Evolutionary conservation across 1,140 invertebrate genomes (phyloP).

Genomic region (Lutraria rhynchaena): DNA sequence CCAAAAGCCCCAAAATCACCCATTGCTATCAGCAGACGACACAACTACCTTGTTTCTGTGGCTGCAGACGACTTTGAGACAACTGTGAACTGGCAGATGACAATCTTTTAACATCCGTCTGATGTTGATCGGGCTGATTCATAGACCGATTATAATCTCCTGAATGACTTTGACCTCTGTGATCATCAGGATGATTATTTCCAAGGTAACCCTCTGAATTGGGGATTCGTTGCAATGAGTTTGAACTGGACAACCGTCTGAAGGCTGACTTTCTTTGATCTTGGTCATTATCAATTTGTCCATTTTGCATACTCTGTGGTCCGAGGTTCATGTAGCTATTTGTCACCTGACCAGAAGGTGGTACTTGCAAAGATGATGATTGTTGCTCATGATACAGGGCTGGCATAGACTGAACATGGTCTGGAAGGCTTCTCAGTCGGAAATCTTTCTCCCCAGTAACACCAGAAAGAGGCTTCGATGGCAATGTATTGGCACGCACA

Average conservation of each 20-base stretch:
- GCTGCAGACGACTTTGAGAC: conserved; percentile 33
- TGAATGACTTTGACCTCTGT: not conserved
- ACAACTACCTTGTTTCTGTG: conserved; percentile 45
- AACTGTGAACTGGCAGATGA: conserved; percentile 38
- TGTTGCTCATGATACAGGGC: conserved; percentile 54
- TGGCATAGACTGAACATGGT: conserved; percentile 57
- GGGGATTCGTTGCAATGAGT: conserved; percentile 48
- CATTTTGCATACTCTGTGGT: conserved; percentile 1
- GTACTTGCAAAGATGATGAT: conserved; percentile 37
- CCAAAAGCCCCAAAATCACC: conserved; percentile 1
- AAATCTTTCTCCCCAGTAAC: conserved; percentile 58
- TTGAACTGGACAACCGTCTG: conserved; percentile 22
- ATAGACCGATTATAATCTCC: conserved; percentile 22
- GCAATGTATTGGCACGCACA: conserved; percentile 49
- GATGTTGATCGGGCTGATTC: not conserved
- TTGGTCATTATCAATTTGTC: not conserved
- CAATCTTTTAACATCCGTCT: conserved; percentile 36
- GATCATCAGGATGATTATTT: not conserved
- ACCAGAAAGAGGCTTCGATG: conserved; percentile 28
- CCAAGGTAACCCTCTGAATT: conserved; percentile 11
- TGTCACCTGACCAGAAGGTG: conserved; percentile 2
- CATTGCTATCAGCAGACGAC: not conserved
- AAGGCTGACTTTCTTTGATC: conserved; percentile 52
- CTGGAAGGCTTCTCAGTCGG: conserved; percentile 45
- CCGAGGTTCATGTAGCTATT: conserved; percentile 42